phyloP scores from a whole-genome alignment of 2,888 invertebrate species.

The Pandemis cinnamomeana region DNA sequence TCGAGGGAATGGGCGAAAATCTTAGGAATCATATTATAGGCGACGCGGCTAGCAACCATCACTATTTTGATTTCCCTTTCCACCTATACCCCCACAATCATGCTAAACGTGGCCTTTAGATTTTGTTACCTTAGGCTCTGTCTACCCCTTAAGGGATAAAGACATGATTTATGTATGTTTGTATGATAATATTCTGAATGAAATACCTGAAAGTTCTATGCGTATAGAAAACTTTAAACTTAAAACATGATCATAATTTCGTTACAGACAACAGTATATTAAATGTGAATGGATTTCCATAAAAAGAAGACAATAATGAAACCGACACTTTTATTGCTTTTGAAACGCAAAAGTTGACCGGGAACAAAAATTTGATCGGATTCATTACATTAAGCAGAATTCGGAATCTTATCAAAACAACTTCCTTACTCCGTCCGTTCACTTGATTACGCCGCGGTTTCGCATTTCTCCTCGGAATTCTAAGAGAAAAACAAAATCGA shows the following conservation, averaged over 20 bases:
- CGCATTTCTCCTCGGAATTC: constrained; percentile 14
- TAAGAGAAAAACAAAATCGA: constrained; percentile 33
- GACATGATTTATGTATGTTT: too few species aligned
- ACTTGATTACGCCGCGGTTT: constrained; percentile 38
- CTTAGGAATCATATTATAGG: too few species aligned
- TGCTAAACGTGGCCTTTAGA: too few species aligned
- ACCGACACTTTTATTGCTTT: neutral
- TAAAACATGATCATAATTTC: neutral
- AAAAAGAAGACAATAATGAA: neutral
- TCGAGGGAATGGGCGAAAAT: too few species aligned
- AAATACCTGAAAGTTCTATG: too few species aligned
- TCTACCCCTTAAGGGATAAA: too few species aligned
- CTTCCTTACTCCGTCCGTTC: constrained; percentile 30
- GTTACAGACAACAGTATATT: neutral
- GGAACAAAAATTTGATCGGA: constrained; percentile 24
- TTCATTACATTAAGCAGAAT: constrained; percentile 36
- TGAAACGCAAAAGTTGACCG: neutral
- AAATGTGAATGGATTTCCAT: neutral
- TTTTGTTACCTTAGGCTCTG: too few species aligned
- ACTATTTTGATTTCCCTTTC: too few species aligned
- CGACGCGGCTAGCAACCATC: too few species aligned
- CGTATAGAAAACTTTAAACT: too few species aligned
- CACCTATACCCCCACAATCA: too few species aligned
- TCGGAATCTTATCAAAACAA: constrained; percentile 33
- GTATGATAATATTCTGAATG: too few species aligned